Evolutionary conservation across 1,140 invertebrate species (phyloP).

Genomic region (Lucilia sericata): DNA sequence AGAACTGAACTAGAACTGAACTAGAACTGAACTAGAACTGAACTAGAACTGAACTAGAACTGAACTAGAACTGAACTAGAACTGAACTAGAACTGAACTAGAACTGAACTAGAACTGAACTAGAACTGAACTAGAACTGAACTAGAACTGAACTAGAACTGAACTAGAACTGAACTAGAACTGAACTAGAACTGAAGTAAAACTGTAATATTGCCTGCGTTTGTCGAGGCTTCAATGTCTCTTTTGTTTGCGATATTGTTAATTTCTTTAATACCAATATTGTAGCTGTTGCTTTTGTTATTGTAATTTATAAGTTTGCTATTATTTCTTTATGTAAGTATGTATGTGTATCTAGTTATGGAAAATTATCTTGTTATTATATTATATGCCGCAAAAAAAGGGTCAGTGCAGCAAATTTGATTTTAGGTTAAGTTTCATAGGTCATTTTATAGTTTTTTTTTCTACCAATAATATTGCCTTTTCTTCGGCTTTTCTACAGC

Average conservation of each 20-base stretch:
- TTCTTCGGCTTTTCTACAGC: not conserved
- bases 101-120: no score
- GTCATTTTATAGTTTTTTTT: conserved; percentile 12
- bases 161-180: no score
- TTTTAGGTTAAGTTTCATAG: conserved; percentile 39
- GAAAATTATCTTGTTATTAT: conserved; percentile 39
- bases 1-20: no score
- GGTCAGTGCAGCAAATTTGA: conserved; percentile 34
- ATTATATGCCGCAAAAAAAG: conserved; percentile 36
- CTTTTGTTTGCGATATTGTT: not conserved
- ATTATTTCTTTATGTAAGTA: not conserved
- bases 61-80: no score
- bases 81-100: no score
- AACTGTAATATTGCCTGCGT: no score
- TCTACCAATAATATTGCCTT: not conserved
- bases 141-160: no score
- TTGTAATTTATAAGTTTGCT: not conserved
- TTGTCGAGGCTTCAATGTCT: not conserved
- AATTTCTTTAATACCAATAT: not conserved
- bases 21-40: no score
- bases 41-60: no score
- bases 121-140: no score
- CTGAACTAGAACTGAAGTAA: no score
- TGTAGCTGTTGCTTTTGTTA: not conserved
- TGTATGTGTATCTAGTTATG: conserved; percentile 24